Evolutionary conservation across 2,888 invertebrate genomes (phyloP).

Genomic region (Morpho achilles): DNA sequence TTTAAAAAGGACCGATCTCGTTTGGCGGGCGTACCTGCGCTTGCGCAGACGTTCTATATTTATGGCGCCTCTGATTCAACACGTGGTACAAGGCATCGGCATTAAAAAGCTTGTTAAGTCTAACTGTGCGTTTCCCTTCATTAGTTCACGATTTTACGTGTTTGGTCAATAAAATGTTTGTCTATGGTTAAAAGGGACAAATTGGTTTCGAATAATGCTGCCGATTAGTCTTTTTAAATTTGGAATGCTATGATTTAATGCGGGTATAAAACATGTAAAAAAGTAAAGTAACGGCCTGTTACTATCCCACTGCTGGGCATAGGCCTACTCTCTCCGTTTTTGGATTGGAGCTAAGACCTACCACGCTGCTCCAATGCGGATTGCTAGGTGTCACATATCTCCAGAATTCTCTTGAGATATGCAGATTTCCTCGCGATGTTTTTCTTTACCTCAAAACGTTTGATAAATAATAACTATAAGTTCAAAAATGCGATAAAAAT

Average conservation of each 20-base stretch:
- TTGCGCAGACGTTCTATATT: slow-evolving; percentile 73
- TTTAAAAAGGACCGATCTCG: slow-evolving; percentile 70
- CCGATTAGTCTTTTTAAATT: not conserved
- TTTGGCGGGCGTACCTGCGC: slow-evolving; percentile 78
- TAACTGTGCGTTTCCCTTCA: slow-evolving; percentile 66
- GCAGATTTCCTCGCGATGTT: no score
- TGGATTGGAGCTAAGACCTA: no score
- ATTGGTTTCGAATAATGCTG: slow-evolving; percentile 16
- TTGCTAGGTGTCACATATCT: no score
- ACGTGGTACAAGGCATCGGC: slow-evolving; percentile 59
- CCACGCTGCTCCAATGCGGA: no score
- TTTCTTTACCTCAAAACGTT: no score
- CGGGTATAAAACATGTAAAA: not conserved
- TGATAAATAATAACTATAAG: no score
- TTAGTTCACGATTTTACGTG: slow-evolving; percentile 43
- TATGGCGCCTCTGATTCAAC: slow-evolving; percentile 72
- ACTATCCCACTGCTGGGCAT: no score
- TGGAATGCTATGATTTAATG: not conserved
- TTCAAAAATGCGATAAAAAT: no score
- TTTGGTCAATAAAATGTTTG: slow-evolving; percentile 28
- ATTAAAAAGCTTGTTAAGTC: slow-evolving; percentile 70
- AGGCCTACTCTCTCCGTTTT: no score
- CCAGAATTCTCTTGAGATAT: no score
- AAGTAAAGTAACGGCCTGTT: no score
- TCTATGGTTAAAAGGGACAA: slow-evolving; percentile 28